These are phyloP conservation scores for Argyrosomus japonicus DNA, from an alignment of 2,113 vertebrate genomes.

Conservation along the genomic window DNA sequence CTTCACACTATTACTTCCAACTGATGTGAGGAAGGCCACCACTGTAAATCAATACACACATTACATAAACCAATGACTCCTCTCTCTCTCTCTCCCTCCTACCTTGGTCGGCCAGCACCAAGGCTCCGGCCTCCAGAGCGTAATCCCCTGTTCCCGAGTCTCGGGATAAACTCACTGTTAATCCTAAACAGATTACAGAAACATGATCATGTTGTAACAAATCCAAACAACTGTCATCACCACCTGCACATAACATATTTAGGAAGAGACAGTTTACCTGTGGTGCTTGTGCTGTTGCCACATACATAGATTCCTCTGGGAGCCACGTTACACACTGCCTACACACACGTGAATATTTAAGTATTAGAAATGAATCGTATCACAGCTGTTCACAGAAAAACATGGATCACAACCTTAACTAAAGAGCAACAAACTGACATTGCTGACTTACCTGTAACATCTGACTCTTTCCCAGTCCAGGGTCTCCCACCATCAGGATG, in stretches of 20 bases:
- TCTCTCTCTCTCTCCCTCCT: background rate
- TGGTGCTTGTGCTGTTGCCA: conserved; percentile 95
- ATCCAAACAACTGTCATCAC: background rate
- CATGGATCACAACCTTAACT: background rate
- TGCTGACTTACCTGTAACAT: conserved; percentile 91
- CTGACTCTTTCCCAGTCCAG: conserved; percentile 97
- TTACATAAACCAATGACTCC: background rate
- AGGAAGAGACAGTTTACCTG: conserved; percentile 69
- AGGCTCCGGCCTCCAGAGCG: conserved; percentile 95
- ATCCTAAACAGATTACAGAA: conserved; percentile 75
- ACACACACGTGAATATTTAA: background rate
- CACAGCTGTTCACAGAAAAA: background rate
- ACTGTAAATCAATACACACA: rapidly evolving
- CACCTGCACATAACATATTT: background rate
- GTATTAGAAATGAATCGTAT: background rate
- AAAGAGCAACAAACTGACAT: background rate
- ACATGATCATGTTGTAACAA: background rate
- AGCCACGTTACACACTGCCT: conserved; percentile 94
- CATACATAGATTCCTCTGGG: conserved; percentile 98
- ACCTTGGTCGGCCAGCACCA: conserved; percentile 99
- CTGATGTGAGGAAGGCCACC: background rate
- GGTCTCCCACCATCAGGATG: conserved; percentile 96
- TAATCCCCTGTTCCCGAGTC: conserved; percentile 94
- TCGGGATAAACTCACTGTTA: conserved; percentile 94
- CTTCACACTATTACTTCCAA: background rate